Evolutionary conservation across 2,113 vertebrate genomes (phyloP), one percentile per base, ranked within the genome.

Genomic region (Nyctereutes procyonoides): DNA sequence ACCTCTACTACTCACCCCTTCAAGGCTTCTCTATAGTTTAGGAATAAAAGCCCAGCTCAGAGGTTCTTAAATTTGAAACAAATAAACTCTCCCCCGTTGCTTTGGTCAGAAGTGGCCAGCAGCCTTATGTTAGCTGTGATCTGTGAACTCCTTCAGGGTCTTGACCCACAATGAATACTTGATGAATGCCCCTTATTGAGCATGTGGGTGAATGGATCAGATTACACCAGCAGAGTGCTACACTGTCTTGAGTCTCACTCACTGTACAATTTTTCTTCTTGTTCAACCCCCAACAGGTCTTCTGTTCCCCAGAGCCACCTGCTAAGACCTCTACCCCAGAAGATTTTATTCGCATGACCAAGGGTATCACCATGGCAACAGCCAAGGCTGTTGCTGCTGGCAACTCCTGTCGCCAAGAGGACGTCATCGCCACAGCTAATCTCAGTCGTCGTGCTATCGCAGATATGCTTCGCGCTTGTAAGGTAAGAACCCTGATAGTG

Each of bases 331-430:
- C 99, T 20, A 99, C 99, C 3, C 99, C 99, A 0, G 99, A 99
- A 95, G 99, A 99, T 97, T 99, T 99, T 93, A 99, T 99, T 95
- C 99, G 99, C 89, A 99, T 99, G 99, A 99, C 99, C 0, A 99
- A 99, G 98, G 99, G 99, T 91, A 99, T 99, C 98, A 99, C 99
- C 0, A 99, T 99, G 99, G 99, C 99, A 24, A 99, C 99, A 0
- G 99, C 99, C 26, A 99, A 99, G 98, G 99, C 99, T 0, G 99
- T 99, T 97, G 99, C 99, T 0, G 99, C 99, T 56, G 99, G 99
- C 93, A 99, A 99, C 98, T 99, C 99, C 0, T 99, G 99, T 97
- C 99, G 99, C 22, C 99, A 99, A 98, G 99, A 99, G 96, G 99
- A 99, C 2, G 99, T 99, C 96, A 99, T 99, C 0, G 99, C 99